A percentile compares a stretch with the other conserved stretches of the same genome.
These are phyloP conservation scores for Actinemys pallida DNA, from an alignment of 2,113 vertebrate species.

Conservation along the genomic window DNA sequence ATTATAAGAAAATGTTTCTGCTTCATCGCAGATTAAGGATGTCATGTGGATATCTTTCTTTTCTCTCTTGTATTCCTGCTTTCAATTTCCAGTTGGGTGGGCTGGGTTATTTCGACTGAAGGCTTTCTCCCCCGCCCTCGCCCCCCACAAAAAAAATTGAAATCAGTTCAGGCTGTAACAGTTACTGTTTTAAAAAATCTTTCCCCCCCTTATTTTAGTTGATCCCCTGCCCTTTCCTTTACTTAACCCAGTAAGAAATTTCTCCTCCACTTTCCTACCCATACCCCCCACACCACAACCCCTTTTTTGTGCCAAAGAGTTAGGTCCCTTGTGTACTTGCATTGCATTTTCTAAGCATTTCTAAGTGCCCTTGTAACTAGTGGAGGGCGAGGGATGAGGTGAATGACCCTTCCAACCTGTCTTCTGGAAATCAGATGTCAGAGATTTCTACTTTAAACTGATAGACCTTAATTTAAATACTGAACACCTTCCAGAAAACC, in stretches of 20 bases:
- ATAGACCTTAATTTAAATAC: neutral
- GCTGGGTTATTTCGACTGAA: neutral
- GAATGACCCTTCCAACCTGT: neutral
- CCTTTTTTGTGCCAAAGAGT: neutral
- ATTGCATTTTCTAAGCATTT: neutral
- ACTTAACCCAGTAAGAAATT: neutral
- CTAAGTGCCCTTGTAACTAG: neutral
- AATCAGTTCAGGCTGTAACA: neutral
- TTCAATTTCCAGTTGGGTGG: neutral
- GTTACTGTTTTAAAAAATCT: neutral
- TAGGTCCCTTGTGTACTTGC: neutral
- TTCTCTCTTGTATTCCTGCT: neutral
- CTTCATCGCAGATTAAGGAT: neutral
- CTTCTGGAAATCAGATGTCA: constrained; percentile 4
- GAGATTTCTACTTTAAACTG: neutral
- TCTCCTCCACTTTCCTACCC: neutral
- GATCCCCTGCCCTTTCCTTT: neutral
- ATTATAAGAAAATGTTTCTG: neutral
- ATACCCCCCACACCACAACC: neutral
- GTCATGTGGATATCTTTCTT: neutral
- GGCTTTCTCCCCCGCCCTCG: neutral
- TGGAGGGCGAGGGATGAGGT: neutral
- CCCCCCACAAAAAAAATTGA: neutral
- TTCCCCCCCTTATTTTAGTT: neutral
- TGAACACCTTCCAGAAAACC: neutral